These are phyloP conservation scores for Polypterus bichir DNA, from an alignment of 2,113 vertebrate species.

Conservation along the genomic window DNA sequence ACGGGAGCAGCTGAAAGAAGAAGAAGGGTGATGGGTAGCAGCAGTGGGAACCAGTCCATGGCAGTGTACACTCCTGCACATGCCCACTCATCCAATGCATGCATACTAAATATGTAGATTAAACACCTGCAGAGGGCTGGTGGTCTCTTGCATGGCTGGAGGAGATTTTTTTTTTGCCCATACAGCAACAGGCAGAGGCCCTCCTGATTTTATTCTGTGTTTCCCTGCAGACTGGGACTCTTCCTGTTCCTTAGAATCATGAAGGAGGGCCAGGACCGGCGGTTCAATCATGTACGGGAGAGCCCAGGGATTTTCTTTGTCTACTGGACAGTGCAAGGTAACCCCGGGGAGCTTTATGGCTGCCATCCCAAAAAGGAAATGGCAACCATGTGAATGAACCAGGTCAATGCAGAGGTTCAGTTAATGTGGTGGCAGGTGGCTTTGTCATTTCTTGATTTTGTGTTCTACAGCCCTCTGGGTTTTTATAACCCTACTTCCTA, in stretches of 20 bases:
- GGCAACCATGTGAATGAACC: neutral
- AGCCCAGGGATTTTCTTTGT: constrained; percentile 54
- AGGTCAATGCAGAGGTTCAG: neutral
- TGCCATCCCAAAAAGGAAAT: neutral
- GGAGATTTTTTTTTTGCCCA: too few species aligned
- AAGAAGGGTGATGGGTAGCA: too few species aligned
- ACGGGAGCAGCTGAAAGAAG: too few species aligned
- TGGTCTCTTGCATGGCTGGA: too few species aligned
- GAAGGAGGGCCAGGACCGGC: constrained; percentile 53
- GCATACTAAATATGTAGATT: too few species aligned
- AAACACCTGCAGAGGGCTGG: too few species aligned
- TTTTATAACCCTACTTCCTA: constrained; percentile 60
- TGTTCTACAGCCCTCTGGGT: constrained; percentile 51
- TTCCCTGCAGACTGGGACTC: constrained; percentile 44
- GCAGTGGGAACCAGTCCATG: too few species aligned
- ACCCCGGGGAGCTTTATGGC: neutral
- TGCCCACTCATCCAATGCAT: too few species aligned
- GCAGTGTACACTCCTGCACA: too few species aligned
- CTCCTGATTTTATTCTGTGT: too few species aligned
- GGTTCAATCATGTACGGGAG: constrained; percentile 55
- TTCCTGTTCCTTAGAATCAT: constrained; percentile 62
- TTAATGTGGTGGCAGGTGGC: neutral
- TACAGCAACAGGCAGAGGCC: too few species aligned
- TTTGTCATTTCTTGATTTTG: neutral
- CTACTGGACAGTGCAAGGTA: constrained; percentile 66